Evolutionary conservation across 1,140 invertebrate species (phyloP).

Genomic region (Gonatopus flavifemur): DNA sequence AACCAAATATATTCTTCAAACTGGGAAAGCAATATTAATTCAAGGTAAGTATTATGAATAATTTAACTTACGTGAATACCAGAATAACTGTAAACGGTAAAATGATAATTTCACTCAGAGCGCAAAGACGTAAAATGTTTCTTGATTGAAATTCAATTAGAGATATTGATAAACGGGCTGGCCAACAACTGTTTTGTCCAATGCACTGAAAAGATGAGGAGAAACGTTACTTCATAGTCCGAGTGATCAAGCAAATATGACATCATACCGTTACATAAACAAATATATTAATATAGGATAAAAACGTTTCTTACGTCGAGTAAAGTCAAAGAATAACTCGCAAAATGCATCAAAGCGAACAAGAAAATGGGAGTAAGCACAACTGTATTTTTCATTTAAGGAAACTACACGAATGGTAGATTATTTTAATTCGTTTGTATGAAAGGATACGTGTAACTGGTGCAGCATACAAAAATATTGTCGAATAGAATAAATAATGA

Average conservation of each 20-base stretch:
- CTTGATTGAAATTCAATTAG: conserved; percentile 84
- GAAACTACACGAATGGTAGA: conserved; percentile 42
- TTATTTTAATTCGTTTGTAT: background rate
- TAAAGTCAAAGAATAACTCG: conserved; percentile 84
- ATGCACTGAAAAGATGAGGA: conserved; percentile 68
- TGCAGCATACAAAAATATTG: conserved; percentile 88
- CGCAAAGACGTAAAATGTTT: conserved; percentile 83
- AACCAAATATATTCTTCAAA: background rate
- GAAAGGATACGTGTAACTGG: conserved; percentile 86
- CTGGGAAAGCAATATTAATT: background rate
- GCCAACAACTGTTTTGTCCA: conserved; percentile 86
- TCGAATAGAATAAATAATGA: conserved; percentile 92
- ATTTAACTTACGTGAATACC: conserved; percentile 78
- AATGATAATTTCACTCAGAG: conserved; percentile 88
- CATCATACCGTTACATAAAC: conserved; percentile 3
- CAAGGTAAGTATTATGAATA: background rate
- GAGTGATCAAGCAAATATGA: conserved; percentile 17
- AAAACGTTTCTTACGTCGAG: conserved; percentile 78
- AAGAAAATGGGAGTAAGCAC: conserved; percentile 86
- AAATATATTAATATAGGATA: conserved; percentile 25
- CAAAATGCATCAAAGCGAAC: conserved; percentile 88
- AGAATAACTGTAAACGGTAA: conserved; percentile 85
- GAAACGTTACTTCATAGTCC: conserved; percentile 13
- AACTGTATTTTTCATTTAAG: conserved; percentile 66
- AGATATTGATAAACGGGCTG: conserved; percentile 80